Evolutionary conservation across 2,888 invertebrate genomes (phyloP).

Genomic region (Drosophila paranaensis): DNA sequence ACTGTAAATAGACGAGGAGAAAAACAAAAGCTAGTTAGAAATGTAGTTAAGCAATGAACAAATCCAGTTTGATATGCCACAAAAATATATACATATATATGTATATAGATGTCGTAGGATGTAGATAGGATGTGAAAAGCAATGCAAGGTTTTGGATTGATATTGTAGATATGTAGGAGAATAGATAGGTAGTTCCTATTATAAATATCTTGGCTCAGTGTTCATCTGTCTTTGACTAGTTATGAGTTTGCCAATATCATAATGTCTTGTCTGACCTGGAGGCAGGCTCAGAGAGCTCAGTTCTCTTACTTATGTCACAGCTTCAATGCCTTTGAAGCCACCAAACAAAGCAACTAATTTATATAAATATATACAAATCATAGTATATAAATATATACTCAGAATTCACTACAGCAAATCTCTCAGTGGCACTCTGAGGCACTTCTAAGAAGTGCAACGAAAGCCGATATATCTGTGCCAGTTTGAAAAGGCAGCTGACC

Average conservation of each 20-base stretch:
- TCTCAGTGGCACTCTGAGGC: no score
- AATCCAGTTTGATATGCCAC: not conserved
- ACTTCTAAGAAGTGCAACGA: no score
- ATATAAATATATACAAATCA: not conserved
- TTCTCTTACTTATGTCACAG: not conserved
- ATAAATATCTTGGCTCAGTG: not conserved
- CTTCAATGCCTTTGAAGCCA: not conserved
- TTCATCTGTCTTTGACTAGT: not conserved
- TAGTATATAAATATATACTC: not conserved
- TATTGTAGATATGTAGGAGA: not conserved
- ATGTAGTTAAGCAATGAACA: not conserved
- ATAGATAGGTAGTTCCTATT: not conserved
- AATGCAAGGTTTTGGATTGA: not conserved
- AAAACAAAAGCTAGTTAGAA: constrained; percentile 25
- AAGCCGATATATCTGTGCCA: no score
- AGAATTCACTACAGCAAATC: not conserved
- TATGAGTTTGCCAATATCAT: not conserved
- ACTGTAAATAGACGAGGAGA: constrained; percentile 29
- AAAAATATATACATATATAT: not conserved
- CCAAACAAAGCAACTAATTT: no score
- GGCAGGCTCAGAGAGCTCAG: not conserved
- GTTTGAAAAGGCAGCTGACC: no score
- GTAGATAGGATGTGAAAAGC: not conserved
- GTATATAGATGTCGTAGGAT: not conserved
- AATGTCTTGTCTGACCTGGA: not conserved